phyloP scores from a whole-genome alignment of 1,140 invertebrate genomes.

The Panagrolaimus sp. region DNA sequence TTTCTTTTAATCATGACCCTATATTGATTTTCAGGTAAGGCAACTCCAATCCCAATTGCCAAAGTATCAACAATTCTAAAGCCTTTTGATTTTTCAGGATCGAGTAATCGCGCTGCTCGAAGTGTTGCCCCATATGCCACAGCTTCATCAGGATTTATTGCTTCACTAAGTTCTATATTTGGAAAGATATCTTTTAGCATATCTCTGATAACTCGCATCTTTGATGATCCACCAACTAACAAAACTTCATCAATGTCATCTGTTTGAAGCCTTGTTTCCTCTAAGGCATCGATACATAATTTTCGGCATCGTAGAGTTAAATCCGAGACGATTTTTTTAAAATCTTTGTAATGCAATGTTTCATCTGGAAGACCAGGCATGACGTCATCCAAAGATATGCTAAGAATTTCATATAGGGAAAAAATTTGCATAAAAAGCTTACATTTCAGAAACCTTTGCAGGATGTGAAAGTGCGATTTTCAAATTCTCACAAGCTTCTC shows the following conservation, averaged over 20 bases:
- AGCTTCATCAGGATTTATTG: conserved; percentile 61
- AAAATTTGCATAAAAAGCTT: too few species aligned
- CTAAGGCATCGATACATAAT: too few species aligned
- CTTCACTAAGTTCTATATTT: conserved; percentile 90
- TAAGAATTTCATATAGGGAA: conserved; percentile 76
- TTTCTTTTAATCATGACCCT: conserved; percentile 87
- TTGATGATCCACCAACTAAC: conserved; percentile 89
- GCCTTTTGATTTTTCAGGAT: conserved; percentile 82
- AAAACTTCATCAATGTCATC: conserved; percentile 89
- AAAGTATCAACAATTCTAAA: conserved; percentile 82
- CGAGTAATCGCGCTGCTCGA: conserved; percentile 75
- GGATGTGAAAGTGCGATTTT: conserved; percentile 86
- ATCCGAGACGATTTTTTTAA: too few species aligned
- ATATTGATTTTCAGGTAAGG: conserved; percentile 84
- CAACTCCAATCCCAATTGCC: conserved; percentile 93
- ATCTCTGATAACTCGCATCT: conserved; percentile 92
- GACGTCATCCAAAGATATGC: conserved; percentile 81
- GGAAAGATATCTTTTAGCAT: conserved; percentile 73
- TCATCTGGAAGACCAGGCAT: conserved; percentile 81
- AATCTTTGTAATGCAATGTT: too few species aligned
- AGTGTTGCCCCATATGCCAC: conserved; percentile 65
- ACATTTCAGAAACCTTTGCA: conserved; percentile 83
- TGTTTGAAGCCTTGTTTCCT: conserved; percentile 82
- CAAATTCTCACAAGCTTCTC: conserved; percentile 86
- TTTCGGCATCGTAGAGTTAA: too few species aligned